These are phyloP conservation scores for Euglossa dilemma DNA, from an alignment of 1,140 invertebrate genomes.

Conservation along the genomic window DNA sequence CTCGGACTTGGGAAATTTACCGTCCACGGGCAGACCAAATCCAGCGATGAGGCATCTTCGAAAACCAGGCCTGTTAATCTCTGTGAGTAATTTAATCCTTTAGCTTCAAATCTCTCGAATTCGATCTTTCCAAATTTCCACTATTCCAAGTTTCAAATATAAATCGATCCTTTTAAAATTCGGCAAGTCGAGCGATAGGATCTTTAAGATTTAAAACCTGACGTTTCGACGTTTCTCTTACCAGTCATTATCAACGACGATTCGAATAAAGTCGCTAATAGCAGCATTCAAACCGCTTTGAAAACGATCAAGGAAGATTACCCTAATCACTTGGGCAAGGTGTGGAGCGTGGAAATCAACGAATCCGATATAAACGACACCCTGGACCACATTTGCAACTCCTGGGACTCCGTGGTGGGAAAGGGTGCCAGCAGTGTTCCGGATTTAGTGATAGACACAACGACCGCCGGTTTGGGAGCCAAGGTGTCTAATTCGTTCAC, in stretches of 20 bases:
- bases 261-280: slow-evolving; percentile 72
- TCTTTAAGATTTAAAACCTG: too few relatives aligned
- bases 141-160: not conserved
- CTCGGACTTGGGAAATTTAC: not conserved
- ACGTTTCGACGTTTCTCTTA: not conserved
- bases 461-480: slow-evolving; percentile 88
- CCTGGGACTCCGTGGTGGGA: slow-evolving; percentile 70
- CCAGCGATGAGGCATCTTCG: not conserved
- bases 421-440: slow-evolving; percentile 83
- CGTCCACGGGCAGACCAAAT: not conserved
- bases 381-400: slow-evolving; percentile 70
- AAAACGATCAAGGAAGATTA: slow-evolving; percentile 67
- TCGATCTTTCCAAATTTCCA: not conserved
- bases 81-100: slow-evolving; percentile 16
- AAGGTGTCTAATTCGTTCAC: slow-evolving; percentile 93
- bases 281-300: slow-evolving; percentile 73
- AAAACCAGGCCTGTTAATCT: slow-evolving; percentile 20
- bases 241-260: slow-evolving; percentile 78
- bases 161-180: too few relatives aligned
- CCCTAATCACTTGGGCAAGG: slow-evolving; percentile 70
- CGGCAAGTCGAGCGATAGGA: too few relatives aligned
- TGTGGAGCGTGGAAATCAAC: slow-evolving; percentile 71
- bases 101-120: not conserved
- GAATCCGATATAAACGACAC: slow-evolving; percentile 64
- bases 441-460: slow-evolving; percentile 91